Evolutionary conservation across 1,140 invertebrate genomes (phyloP).

Genomic region (Drosophila ogumai): DNA sequence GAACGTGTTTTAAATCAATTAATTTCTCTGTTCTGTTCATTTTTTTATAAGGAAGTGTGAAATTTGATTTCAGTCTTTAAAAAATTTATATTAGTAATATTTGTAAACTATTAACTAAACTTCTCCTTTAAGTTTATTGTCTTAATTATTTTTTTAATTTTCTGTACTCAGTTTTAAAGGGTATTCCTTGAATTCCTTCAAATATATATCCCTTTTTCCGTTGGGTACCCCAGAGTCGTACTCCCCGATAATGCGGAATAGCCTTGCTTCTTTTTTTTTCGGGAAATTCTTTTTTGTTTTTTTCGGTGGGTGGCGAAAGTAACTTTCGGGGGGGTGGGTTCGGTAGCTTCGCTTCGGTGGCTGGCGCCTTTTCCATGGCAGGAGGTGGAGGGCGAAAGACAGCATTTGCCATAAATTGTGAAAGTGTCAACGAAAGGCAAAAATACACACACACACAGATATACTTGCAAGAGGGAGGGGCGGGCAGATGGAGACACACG

Average conservation of each 20-base stretch:
- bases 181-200: not conserved
- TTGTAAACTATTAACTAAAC: no score
- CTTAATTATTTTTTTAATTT: not conserved
- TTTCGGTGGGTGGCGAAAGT: constrained; percentile 72
- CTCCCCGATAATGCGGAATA: constrained; percentile 10
- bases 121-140: not conserved
- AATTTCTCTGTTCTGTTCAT: no score
- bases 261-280: constrained; percentile 33
- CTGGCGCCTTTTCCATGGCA: constrained; percentile 72
- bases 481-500: constrained; percentile 54
- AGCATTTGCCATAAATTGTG: constrained; percentile 83
- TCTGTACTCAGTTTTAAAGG: not conserved
- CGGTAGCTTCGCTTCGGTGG: constrained; percentile 34
- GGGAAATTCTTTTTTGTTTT: constrained; percentile 40
- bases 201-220: not conserved
- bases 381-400: constrained; percentile 63
- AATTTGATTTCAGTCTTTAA: no score
- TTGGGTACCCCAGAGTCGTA: constrained; percentile 30
- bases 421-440: constrained; percentile 83
- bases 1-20: no score
- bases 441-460: constrained; percentile 58
- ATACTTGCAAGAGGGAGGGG: constrained; percentile 15
- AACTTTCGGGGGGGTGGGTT: constrained; percentile 55
- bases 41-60: no score
- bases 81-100: no score